Percentiles rank a stretch among this genome's conserved stretches.
phyloP scores from a whole-genome alignment of 2,797 vertebrate genomes.

The Crax fasciolata region DNA sequence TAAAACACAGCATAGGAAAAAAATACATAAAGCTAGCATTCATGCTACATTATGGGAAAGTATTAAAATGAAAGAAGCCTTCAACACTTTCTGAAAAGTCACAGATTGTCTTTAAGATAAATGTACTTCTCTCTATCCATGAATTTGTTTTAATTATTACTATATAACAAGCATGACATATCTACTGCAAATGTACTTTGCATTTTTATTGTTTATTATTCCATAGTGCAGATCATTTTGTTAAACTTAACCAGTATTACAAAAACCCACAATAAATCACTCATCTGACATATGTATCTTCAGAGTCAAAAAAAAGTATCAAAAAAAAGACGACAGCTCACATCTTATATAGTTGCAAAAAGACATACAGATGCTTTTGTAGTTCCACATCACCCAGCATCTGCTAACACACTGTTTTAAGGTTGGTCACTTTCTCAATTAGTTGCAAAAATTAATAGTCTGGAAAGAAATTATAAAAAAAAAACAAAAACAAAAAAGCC shows the following conservation, averaged over 20 bases:
- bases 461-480: background rate
- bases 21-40: background rate
- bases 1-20: background rate
- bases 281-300: background rate
- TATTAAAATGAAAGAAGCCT: background rate
- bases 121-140: background rate
- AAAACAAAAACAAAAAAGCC: constrained; percentile 26
- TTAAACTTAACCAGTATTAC: background rate
- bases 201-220: background rate
- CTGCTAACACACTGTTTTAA: background rate
- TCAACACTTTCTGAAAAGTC: constrained; percentile 1
- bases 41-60: background rate
- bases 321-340: background rate
- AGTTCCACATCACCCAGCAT: background rate
- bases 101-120: constrained; percentile 36
- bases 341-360: background rate
- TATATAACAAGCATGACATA: background rate
- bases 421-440: background rate
- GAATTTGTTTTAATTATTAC: background rate
- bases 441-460: background rate
- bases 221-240: background rate
- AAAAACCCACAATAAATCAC: background rate
- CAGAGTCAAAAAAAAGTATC: background rate
- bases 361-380: background rate
- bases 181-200: background rate